Base-by-base conservation (phyloP, 1,140 invertebrate genomes). In the Hycleus phaleratus region DNA sequence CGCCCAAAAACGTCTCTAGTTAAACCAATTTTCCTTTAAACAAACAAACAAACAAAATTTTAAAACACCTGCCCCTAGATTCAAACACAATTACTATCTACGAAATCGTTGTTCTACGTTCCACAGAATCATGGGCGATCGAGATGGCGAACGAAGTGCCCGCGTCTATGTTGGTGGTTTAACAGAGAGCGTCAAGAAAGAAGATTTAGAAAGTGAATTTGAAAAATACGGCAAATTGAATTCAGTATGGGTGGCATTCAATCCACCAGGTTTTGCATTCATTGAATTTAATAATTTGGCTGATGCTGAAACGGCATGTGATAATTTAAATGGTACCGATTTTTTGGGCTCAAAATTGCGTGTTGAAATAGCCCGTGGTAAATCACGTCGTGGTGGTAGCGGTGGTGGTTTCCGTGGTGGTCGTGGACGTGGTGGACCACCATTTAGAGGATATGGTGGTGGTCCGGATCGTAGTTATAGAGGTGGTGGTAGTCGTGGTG, bases 261-360 rank as follows among this genome's bases (percentile, higher is more conserved):
- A 95, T 75, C 94, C 91, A 63, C 91, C 86, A 66, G 94, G 95
- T 63, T 99, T 99, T 81, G 97, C 96, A 49, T 99, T 99, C 81
- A 91, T 99, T 69, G 95, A 98, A 78, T 99, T 97, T 81, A 90
- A 95, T 76, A 94, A 95, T 74, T 82, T 85, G 68, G 86, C 91
- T 70, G 94, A 98, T 79, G 95, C 95, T 26, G 91, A 95, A 73
- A 86, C 94, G 74, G 93, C 95, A 38, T 93, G 92, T 73, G 87
- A 87, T 74, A 89, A 84, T 64, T 81, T 97, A 69, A 95, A 98
- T 77, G 94, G 94, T 58, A 84, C 85, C 59, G 87, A 88, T 67
- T 80, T 90, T 61, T 75, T 88, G 75, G 89, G 89, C 59, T 85
- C 85, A 56, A 90, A 88, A 67, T 77, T 91, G 52, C 80, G 87